Base-by-base conservation (phyloP, 2,797 vertebrate genomes). In the Crax fasciolata region DNA sequence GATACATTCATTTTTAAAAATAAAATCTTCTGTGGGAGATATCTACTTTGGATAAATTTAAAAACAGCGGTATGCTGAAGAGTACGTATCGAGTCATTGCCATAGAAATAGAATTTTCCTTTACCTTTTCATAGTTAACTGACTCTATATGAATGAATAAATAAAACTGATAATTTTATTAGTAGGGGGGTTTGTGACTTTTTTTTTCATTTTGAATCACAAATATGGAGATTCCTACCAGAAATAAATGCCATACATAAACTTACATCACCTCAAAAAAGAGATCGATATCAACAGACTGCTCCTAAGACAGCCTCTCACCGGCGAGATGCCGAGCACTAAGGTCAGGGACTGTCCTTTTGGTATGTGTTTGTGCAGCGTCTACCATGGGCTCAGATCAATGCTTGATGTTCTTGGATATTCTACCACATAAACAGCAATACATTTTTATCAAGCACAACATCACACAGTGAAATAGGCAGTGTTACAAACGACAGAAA, bases 401-500 rank as follows among this genome's bases (percentile, higher is more conserved):
- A 10, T 11, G 2, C 28, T 23, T 78, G 28, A 5, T 65, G 70
- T 21, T 66, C 70, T 81, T 73, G 84, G 76, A n/a, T 55, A 52
- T 73, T 30, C 73, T 25, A 14, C 17, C 66, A 59, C 19, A 21
- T 5, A 73, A 78, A 91, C 2, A 79, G 24, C 21, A 73, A 38
- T 4, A 21, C 2, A 21, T 55, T 76, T 84, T 76, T 79, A 83
- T 70, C 63, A 85, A 63, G 30, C 30, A n/a, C 48, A 52, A 17
- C 27, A 61, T 23, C 49, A 54, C 27, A 39, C 13, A 87, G 7
- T 39, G 54, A 54, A 92, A 80, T 4, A 77, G 27, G 25, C 17
- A 77, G 28, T 27, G 83, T n/a, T 46, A 57, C 19, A 68, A 92
- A 80, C 66, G n/a, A 61, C 44, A 88, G 65, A 20, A 87, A 87